Percentiles rank a stretch among this genome's conserved stretches.
Evolutionary conservation across 1,140 invertebrate species (phyloP).

Genomic region (Hormaphis cornu): DNA sequence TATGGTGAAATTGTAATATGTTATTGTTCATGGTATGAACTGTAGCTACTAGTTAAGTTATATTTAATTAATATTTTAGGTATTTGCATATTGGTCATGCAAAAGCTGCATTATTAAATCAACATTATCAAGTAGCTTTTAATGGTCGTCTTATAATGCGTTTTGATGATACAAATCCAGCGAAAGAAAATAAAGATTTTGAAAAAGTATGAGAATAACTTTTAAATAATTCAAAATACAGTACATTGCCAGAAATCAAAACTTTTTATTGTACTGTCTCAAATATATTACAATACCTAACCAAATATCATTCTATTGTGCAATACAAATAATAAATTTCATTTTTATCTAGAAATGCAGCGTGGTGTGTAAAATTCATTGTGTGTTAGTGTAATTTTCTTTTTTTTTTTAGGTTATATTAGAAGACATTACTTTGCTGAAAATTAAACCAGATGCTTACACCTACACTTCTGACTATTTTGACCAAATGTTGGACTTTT

Average conservation of each 20-base stretch:
- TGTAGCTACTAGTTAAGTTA: too few species aligned
- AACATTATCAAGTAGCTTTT: slow-evolving; percentile 90
- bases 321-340: background rate
- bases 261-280: too few species aligned
- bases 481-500: slow-evolving; percentile 77
- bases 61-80: slow-evolving; percentile 45
- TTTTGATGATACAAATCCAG: slow-evolving; percentile 99
- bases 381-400: background rate
- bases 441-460: slow-evolving; percentile 87
- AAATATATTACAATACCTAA: too few species aligned
- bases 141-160: slow-evolving; percentile 94
- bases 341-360: too few species aligned
- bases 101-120: slow-evolving; percentile 95
- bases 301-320: too few species aligned
- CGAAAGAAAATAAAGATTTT: slow-evolving; percentile 97
- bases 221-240: background rate
- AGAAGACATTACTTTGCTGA: slow-evolving; percentile 82
- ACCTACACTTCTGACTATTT: slow-evolving; percentile 97
- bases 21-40: too few species aligned
- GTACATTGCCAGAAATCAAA: too few species aligned
- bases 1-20: too few species aligned
- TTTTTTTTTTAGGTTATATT: slow-evolving; percentile 66
- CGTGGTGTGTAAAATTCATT: background rate
- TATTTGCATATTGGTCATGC: slow-evolving; percentile 98
- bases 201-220: slow-evolving; percentile 56